Conservation (phyloP, 2,888 invertebrate genomes). For the Diarsia rubi region DNA sequence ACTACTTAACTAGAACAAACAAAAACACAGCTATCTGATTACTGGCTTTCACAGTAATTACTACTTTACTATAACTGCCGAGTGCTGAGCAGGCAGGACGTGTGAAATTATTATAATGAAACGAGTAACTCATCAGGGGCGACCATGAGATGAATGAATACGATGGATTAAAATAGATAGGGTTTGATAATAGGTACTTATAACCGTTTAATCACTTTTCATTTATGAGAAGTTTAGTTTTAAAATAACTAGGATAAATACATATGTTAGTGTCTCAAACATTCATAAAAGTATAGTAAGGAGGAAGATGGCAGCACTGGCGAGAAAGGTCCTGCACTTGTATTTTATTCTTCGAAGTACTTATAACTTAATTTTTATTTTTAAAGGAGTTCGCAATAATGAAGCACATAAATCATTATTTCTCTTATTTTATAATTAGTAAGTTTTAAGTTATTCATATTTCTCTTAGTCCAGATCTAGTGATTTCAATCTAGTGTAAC, state of each 20-base stretch:
- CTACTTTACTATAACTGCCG: slow-evolving; percentile 39
- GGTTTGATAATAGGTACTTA: too few relatives aligned
- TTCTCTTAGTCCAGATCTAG: too few relatives aligned
- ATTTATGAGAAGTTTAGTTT: not conserved
- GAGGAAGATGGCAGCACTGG: not conserved
- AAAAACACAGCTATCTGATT: slow-evolving; percentile 63
- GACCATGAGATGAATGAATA: slow-evolving; percentile 27
- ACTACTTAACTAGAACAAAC: slow-evolving; percentile 50
- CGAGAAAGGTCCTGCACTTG: not conserved
- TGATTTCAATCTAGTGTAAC: too few relatives aligned
- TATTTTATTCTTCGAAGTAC: too few relatives aligned
- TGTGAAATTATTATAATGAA: slow-evolving; percentile 76
- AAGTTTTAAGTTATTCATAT: too few relatives aligned
- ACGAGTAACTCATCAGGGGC: slow-evolving; percentile 40
- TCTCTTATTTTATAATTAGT: too few relatives aligned
- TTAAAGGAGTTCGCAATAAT: too few relatives aligned
- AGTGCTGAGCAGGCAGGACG: slow-evolving; percentile 48
- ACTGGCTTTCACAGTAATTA: slow-evolving; percentile 60
- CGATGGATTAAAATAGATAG: too few relatives aligned
- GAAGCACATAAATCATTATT: too few relatives aligned
- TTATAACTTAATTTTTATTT: too few relatives aligned
- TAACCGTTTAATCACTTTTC: too few relatives aligned
- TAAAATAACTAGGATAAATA: not conserved
- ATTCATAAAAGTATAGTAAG: not conserved
- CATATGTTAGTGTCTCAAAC: not conserved